Conservation (phyloP, 2,888 invertebrate species). For the Gandaritis pyraliata region DNA sequence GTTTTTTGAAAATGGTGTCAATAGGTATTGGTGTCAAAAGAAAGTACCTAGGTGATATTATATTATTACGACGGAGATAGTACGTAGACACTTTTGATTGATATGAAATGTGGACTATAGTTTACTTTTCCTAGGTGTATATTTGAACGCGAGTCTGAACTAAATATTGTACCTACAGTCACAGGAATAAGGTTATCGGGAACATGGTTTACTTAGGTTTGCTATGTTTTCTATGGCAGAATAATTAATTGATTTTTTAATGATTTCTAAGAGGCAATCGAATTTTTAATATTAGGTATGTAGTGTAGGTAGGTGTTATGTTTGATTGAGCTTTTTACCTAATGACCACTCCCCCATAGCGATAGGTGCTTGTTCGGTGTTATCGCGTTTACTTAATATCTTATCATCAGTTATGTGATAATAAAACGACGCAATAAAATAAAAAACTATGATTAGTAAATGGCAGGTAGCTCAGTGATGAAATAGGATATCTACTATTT, state of each 20-base stretch:
- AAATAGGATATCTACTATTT: too few species aligned
- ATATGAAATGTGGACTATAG: slow-evolving; percentile 55
- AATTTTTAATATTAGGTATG: too few species aligned
- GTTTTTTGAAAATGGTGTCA: slow-evolving; percentile 59
- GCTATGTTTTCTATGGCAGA: too few species aligned
- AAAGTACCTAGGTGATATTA: slow-evolving; percentile 61
- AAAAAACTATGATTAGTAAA: slow-evolving; percentile 24
- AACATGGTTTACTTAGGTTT: too few species aligned
- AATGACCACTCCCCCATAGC: slow-evolving; percentile 1
- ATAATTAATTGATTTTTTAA: too few species aligned
- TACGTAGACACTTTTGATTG: slow-evolving; percentile 48
- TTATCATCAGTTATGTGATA: slow-evolving; percentile 28
- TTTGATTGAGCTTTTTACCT: background rate
- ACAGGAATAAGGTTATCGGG: background rate
- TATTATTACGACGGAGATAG: slow-evolving; percentile 55
- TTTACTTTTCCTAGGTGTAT: slow-evolving; percentile 29
- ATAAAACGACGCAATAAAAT: slow-evolving; percentile 24
- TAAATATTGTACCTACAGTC: background rate
- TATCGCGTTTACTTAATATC: slow-evolving; percentile 26
- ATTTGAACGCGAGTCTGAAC: background rate
- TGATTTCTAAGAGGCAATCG: too few species aligned
- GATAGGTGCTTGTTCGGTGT: background rate
- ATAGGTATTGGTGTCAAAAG: slow-evolving; percentile 61
- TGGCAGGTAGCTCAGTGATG: background rate
- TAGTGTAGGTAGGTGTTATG: too few species aligned